Conservation (phyloP, 2,888 invertebrate genomes). For the Caenorhabditis uteleia region DNA sequence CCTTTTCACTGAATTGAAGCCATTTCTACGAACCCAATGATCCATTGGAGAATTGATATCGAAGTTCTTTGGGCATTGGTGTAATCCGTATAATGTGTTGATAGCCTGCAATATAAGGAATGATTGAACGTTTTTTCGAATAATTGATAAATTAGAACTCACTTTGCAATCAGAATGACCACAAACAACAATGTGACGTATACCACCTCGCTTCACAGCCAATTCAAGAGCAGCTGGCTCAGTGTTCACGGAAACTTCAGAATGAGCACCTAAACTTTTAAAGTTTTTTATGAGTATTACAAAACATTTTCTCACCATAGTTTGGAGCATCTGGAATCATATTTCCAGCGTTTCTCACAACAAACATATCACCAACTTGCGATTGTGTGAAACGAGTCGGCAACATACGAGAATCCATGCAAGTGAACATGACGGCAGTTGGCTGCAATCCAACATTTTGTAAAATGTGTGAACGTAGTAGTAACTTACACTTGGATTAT, state of each 20-base stretch:
- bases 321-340: constrained; percentile 89
- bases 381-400: constrained; percentile 90
- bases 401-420: constrained; percentile 96
- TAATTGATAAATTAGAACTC: not conserved
- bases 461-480: not conserved
- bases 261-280: constrained; percentile 35
- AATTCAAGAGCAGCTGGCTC: constrained; percentile 94
- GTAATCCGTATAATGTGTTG: constrained; percentile 84
- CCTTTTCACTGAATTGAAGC: constrained; percentile 81
- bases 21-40: constrained; percentile 89
- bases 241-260: constrained; percentile 79
- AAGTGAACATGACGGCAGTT: constrained; percentile 93
- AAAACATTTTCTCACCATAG: constrained; percentile 74
- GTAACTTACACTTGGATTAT: constrained; percentile 81
- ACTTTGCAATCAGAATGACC: constrained; percentile 95
- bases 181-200: constrained; percentile 89
- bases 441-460: constrained; percentile 77
- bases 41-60: constrained; percentile 79
- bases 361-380: constrained; percentile 95
- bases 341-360: constrained; percentile 94
- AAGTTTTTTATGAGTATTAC: not conserved
- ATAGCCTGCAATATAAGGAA: constrained; percentile 79
- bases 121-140: not conserved
- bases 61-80: constrained; percentile 74
- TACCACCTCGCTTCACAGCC: constrained; percentile 76